Conservation (phyloP, 2,797 vertebrate species). For the Podargus strigoides region DNA sequence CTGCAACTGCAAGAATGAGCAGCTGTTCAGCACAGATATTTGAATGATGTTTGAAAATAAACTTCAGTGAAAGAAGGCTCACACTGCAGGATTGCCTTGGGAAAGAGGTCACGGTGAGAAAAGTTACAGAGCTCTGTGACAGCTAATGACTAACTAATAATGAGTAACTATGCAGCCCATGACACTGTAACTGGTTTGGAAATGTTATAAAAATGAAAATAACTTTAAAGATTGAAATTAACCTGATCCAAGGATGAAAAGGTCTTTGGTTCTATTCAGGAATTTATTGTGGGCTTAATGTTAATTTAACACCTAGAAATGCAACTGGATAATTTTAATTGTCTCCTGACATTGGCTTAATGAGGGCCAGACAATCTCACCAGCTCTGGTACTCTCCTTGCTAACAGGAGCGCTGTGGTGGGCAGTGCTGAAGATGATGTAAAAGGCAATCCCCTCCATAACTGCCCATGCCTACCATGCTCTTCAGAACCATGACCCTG, state of each 20-base stretch:
- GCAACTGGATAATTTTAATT: background rate
- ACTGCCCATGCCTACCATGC: background rate
- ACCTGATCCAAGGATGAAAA: background rate
- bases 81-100: background rate
- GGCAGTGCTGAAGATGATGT: background rate
- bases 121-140: background rate
- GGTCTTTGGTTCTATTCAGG: background rate
- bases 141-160: background rate
- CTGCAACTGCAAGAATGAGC: background rate
- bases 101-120: background rate
- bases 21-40: background rate
- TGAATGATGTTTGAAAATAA: background rate
- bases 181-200: background rate
- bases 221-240: conserved; percentile 9
- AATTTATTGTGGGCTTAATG: background rate
- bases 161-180: background rate
- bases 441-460: background rate
- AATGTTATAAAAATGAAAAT: background rate
- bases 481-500: accelerated
- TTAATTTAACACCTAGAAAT: conserved; percentile 12
- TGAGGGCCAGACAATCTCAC: background rate
- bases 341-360: background rate
- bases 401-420: background rate
- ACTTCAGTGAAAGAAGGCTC: background rate
- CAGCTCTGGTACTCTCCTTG: background rate